A percentile compares a stretch with the other conserved stretches of the same genome.
Conservation (phyloP, 2,888 invertebrate genomes). For the Graphium colonna region DNA sequence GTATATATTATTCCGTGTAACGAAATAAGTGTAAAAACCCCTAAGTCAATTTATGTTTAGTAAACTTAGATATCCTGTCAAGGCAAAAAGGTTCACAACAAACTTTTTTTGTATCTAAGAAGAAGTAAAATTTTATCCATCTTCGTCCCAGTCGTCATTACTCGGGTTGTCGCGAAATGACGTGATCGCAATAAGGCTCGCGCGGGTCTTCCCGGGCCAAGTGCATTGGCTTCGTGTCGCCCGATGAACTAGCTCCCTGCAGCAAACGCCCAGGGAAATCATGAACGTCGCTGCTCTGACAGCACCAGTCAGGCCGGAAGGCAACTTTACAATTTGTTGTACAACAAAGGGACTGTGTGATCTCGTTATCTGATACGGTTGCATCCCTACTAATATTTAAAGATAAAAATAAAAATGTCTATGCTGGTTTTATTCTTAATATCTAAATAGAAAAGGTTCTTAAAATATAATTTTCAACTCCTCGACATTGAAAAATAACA, state of each 20-base stretch:
- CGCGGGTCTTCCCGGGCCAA: constrained; percentile 31
- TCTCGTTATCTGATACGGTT: neutral
- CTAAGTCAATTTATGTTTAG: too few species aligned
- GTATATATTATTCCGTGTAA: too few species aligned
- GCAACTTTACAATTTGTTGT: constrained; percentile 6
- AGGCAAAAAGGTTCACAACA: too few species aligned
- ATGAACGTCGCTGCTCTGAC: constrained; percentile 46
- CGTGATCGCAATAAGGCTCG: constrained; percentile 51
- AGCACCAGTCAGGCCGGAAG: constrained; percentile 10
- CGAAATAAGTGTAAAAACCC: too few species aligned
- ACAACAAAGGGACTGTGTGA: constrained; percentile 22
- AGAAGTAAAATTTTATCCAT: neutral
- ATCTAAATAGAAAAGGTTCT: too few species aligned
- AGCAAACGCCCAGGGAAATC: constrained; percentile 68
- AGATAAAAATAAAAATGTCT: too few species aligned
- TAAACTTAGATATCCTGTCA: too few species aligned
- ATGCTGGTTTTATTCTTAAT: too few species aligned
- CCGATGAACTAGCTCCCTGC: constrained; percentile 50
- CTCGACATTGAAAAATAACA: too few species aligned
- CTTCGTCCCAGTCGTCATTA: constrained; percentile 7
- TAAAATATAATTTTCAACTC: too few species aligned
- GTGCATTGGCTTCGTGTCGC: constrained; percentile 34
- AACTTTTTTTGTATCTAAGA: too few species aligned
- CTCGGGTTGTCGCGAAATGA: constrained; percentile 29
- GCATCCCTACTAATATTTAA: neutral